Evolutionary conservation across 1,140 invertebrate species (phyloP), one percentile per base, ranked within the genome.

Genomic region (Charaxes varanes): DNA sequence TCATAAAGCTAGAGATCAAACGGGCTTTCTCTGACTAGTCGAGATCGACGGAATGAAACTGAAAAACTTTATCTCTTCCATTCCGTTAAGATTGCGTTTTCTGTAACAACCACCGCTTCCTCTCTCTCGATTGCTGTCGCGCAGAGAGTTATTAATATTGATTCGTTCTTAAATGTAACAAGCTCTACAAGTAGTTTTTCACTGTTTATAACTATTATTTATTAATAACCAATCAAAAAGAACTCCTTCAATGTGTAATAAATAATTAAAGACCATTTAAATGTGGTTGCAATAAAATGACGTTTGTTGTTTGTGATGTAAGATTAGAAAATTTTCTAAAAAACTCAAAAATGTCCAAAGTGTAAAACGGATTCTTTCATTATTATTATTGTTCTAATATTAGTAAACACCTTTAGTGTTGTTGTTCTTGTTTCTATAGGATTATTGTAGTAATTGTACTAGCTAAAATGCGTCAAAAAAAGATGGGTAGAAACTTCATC

Each of bases 1-100:
- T 67, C 66, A 57, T 63, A 59, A 58, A 77, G 63, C 61, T 68
- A 73, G 68, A 72, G 64, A 74, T 73, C 73, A 68, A 62, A 74
- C 73, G 69, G 71, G 71, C 76, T 80, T 80, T 80, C 76, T 76
- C 73, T 66, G 53, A 52, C 62, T 62, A 60, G 54, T 64, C 62
- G 62, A 55, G 57, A 43, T 52, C 31, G 19, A 18, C 11, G 21
- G 33, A 22, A 35, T 47, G 53, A 36, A 42, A 53, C 41, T 53
- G 57, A 40, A 68, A 70, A 73, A 56, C 51, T 62, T 26, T 53
- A 62, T 53, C 41, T 66, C 50, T 37, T 34, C 23, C 40, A 30
- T 58, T 36, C 13, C 11, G 35, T 51, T 76, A 76, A 71, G 62
- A 60, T 61, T 31, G 35, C 31, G 40, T 63, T 73, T 73, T 41